Evolutionary conservation across 1,140 invertebrate genomes (phyloP), one percentile per base, ranked within the genome.

Genomic region (Phenacoccus solenopsis): DNA sequence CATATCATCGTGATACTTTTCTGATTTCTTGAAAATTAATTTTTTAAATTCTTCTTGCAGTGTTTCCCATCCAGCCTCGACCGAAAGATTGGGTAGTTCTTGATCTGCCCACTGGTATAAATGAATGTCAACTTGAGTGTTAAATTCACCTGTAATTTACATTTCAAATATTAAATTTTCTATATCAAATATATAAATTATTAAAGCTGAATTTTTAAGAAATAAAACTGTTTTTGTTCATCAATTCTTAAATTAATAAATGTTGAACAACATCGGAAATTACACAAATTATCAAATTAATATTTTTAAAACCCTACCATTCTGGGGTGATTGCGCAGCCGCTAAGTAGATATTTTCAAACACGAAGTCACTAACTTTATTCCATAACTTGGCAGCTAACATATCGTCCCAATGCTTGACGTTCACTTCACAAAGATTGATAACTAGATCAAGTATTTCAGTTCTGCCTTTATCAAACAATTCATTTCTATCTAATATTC

Each of bases 341-440:
- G 96, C 96, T 72, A 98, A 83, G 79, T 98, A 98, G 76, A 99
- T 92, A 78, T 90, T 93, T 80, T 96, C 91, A 79, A 99, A 95
- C 7, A 98, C 89, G 76, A 96, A 86, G 69, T 84, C 85, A 2
- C 89, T 89, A 64, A 95, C 88, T 78, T 89, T 90, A n/a, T 90
- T 86, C 95, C 96, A 98, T 12, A 98, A 84, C 74, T 89, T 89
- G 68, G 81, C 80, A 69, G 85, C 82, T 49, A 98, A 82, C 1
- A 87, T 81, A 74, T 90, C 86, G 79, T 99, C 96, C 95, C 97
- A 99, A 76, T 93, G 87, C 72, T 91, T 87, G 0, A 94, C 86
- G 4, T 90, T 88, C 22, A 98, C 86, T 79, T 94, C 91, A 49
- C 93, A 95, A 69, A 99, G 82, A 79, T 98, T 98, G 0, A 98